These are phyloP conservation scores for Pampus argenteus DNA, from an alignment of 2,797 vertebrate genomes.

Conservation along the genomic window DNA sequence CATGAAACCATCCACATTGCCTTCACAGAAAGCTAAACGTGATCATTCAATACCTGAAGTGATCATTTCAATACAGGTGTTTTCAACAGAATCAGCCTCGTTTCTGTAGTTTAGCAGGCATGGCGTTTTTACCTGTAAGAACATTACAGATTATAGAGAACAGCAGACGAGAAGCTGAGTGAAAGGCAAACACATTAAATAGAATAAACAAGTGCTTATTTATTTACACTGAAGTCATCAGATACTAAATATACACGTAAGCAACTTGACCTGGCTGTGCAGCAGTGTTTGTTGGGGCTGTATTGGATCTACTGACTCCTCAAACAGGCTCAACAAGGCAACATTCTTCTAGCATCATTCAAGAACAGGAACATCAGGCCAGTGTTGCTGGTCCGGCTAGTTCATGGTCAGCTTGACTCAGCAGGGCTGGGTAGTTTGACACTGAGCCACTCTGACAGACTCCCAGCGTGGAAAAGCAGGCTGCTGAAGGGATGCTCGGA, in stretches of 20 bases:
- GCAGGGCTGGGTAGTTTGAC: slow-evolving; percentile 64
- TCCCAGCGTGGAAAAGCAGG: slow-evolving; percentile 60
- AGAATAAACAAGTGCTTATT: neutral
- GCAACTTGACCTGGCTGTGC: neutral
- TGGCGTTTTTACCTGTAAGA: neutral
- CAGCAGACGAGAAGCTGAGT: neutral
- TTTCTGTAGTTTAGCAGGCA: no score
- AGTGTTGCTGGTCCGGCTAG: slow-evolving; percentile 39
- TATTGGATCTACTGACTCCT: slow-evolving; percentile 1
- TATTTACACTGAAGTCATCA: neutral
- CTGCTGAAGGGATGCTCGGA: slow-evolving; percentile 62
- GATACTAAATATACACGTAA: neutral
- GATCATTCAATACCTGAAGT: slow-evolving; percentile 7
- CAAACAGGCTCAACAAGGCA: slow-evolving; percentile 34
- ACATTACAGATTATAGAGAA: neutral
- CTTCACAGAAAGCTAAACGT: neutral
- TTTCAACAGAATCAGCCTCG: neutral
- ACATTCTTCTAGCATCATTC: slow-evolving; percentile 23
- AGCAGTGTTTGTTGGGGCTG: neutral
- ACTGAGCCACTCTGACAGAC: slow-evolving; percentile 70
- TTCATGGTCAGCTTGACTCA: slow-evolving; percentile 73
- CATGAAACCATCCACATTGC: no score
- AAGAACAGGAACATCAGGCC: slow-evolving; percentile 43
- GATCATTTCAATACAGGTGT: neutral
- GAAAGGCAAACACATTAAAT: neutral